phyloP scores from a whole-genome alignment of 2,888 invertebrate genomes.

The Stenotaenia linearis region DNA sequence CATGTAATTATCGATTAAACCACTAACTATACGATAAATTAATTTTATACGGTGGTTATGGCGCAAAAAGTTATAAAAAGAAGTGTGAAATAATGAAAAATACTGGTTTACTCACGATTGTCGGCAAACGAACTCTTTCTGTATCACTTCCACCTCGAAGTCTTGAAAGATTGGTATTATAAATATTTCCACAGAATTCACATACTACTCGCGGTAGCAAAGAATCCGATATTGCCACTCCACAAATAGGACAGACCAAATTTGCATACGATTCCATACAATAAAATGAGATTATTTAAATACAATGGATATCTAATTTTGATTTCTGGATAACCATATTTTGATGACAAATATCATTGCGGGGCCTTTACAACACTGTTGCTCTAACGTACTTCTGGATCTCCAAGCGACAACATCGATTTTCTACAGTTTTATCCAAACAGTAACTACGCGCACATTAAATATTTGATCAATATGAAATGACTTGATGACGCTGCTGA shows the following conservation, averaged over 20 bases:
- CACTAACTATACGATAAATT: neutral
- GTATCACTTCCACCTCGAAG: constrained; percentile 1
- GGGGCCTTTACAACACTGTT: neutral
- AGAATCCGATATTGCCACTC: neutral
- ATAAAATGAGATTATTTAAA: neutral
- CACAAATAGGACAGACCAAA: neutral
- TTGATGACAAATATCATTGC: neutral
- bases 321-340: neutral
- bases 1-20: too few species aligned
- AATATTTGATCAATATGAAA: constrained; percentile 10
- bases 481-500: neutral
- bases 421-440: neutral
- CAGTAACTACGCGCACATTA: constrained; percentile 8
- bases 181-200: neutral
- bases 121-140: neutral
- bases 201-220: neutral
- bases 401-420: constrained; percentile 3
- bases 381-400: neutral
- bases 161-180: neutral
- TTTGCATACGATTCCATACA: neutral
- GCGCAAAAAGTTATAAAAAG: neutral
- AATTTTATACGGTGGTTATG: neutral
- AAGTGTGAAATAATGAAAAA: neutral
- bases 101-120: neutral
- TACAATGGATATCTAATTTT: neutral